A percentile compares a stretch with the other conserved stretches of the same genome.
These are phyloP conservation scores for Arenicola marina DNA, from an alignment of 2,888 invertebrate genomes.

Conservation along the genomic window DNA sequence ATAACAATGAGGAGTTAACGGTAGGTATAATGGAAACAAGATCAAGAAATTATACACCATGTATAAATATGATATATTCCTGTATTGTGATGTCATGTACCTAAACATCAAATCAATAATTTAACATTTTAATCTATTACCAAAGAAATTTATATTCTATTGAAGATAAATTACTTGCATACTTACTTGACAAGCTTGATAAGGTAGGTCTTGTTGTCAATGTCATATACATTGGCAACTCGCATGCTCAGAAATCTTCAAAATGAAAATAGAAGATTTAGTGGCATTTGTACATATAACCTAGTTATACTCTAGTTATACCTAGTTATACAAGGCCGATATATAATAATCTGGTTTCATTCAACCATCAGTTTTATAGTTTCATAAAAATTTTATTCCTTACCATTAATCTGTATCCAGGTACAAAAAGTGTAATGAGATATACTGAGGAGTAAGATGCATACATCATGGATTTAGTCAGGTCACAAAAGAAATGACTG, in stretches of 20 bases:
- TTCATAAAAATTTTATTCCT: too few species aligned
- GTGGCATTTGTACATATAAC: too few species aligned
- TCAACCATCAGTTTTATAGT: not conserved
- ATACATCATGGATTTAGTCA: too few species aligned
- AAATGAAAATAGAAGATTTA: not conserved
- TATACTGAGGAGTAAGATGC: too few species aligned
- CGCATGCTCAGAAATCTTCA: slow-evolving; percentile 80
- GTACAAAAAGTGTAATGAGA: too few species aligned
- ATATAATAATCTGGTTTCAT: slow-evolving; percentile 4
- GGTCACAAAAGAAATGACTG: too few species aligned
- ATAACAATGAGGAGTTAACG: too few species aligned
- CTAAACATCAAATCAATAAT: not conserved
- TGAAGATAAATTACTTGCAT: too few species aligned
- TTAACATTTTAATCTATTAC: not conserved
- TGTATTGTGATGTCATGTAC: not conserved
- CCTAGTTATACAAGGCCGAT: not conserved
- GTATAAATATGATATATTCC: not conserved
- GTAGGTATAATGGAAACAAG: not conserved
- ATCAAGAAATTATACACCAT: slow-evolving; percentile 2
- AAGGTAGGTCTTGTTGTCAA: slow-evolving; percentile 94
- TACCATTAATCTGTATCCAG: too few species aligned
- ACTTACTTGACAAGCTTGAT: slow-evolving; percentile 69
- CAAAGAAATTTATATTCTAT: not conserved
- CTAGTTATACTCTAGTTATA: too few species aligned
- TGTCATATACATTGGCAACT: slow-evolving; percentile 96